Conservation (phyloP, 2,888 invertebrate genomes). For the Asteroscopus sphinx region DNA sequence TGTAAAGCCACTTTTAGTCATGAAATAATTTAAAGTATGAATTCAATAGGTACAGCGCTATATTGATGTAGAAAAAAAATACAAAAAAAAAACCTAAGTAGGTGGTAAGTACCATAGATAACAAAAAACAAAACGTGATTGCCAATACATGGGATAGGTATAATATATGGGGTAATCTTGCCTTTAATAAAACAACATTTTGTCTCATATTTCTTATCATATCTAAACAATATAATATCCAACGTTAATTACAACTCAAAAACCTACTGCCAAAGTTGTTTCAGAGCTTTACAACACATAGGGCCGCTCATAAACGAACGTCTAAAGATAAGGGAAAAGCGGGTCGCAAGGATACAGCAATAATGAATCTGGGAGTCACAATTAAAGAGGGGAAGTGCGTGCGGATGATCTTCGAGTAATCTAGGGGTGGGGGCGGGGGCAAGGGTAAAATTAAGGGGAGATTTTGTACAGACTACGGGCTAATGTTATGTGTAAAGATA, state of each 20-base stretch:
- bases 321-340: constrained; percentile 83
- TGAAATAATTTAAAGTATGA: too few species aligned
- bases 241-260: constrained; percentile 30
- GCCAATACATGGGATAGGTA: too few species aligned
- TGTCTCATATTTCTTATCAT: not conserved
- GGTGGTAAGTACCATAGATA: too few species aligned
- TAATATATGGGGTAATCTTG: too few species aligned
- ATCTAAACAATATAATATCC: constrained; percentile 6
- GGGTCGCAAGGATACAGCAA: constrained; percentile 85
- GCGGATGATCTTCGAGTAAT: constrained; percentile 85
- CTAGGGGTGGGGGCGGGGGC: constrained; percentile 67
- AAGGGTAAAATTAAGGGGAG: constrained; percentile 58
- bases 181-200: too few species aligned
- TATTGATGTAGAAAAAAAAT: too few species aligned
- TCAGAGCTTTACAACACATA: constrained; percentile 24
- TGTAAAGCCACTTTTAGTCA: too few species aligned
- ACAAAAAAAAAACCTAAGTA: too few species aligned
- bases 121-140: too few species aligned
- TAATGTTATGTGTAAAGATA: constrained; percentile 48
- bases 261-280: constrained; percentile 21
- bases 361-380: constrained; percentile 88
- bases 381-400: constrained; percentile 88
- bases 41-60: too few species aligned
- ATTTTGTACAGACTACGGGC: constrained; percentile 20
- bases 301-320: constrained; percentile 52